Base-by-base conservation (phyloP, 2,113 vertebrate genomes). In the Morone saxatilis region DNA sequence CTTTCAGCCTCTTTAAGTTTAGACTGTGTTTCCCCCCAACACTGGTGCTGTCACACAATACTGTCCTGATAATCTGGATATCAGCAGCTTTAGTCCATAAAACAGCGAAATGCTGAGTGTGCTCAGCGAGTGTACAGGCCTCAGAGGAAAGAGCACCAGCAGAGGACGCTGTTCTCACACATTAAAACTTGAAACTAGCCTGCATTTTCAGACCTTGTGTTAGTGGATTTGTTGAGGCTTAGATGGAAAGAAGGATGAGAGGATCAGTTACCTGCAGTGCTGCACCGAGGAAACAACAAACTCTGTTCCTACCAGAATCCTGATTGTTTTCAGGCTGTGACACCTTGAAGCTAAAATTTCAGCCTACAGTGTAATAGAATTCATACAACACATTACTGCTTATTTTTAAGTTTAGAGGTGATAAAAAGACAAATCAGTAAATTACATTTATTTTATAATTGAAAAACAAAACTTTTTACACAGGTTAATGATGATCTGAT, bases 81-180 rank as follows among this genome's bases (percentile, higher is more conserved):
- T 69, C 10, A 38, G 47, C 66, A 22, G n/a, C 41, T 22, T 41
- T 3, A 47, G 4, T 47, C 41, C 25, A 25, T 25, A 45, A 48
- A 17, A 12, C 65, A 25, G 45, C 1, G 2, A 11, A 45, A 45
- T 9, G 45, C 14, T 16, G 47, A 48, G 12, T 13, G 12, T 48
- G 47, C 54, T 56, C 20, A n/a, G 31, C 31, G 31, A 31, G 31
- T 4, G 31, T 31, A 31, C 2, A 31, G 31, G 31, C 9, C n/a
- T 11, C 62, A 38, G 48, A 38, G 66, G 16, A n/a, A 1, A 11
- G 5, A 8, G 2, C 0, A 40, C 71, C 83, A 85, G 60, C 66
- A 80, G 83, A 69, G 66, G 78, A n/a, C 17, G 67, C 72, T 71
- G 59, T 31, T 12, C 19, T 20, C 60, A 9, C 43, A 48, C 22